These are phyloP conservation scores for Rhabditophanes sp. DNA, from an alignment of 2,888 invertebrate genomes.

Conservation along the genomic window DNA sequence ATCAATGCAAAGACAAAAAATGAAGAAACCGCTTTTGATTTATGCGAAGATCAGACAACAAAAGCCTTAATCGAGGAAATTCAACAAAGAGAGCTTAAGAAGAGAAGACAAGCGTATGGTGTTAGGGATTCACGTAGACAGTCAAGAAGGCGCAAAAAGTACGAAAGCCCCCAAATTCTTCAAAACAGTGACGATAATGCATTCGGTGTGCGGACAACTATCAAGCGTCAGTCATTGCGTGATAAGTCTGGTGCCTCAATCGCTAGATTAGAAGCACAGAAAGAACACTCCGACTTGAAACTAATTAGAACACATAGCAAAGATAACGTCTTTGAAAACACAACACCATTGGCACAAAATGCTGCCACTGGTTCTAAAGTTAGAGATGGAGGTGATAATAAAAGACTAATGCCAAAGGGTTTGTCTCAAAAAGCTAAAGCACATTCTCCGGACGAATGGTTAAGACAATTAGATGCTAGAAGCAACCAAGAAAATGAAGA, in stretches of 20 bases:
- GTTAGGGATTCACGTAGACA: constrained; percentile 30
- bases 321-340: constrained; percentile 16
- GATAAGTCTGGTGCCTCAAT: constrained; percentile 35
- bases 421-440: constrained; percentile 24
- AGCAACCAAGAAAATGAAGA: constrained; percentile 26
- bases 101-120: constrained; percentile 28
- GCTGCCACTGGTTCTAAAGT: neutral
- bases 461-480: constrained; percentile 32
- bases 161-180: constrained; percentile 40
- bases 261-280: constrained; percentile 38
- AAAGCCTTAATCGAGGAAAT: constrained; percentile 29
- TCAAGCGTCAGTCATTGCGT: constrained; percentile 40
- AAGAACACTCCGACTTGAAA: constrained; percentile 36
- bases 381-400: neutral
- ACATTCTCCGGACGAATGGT: constrained; percentile 41
- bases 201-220: constrained; percentile 41
- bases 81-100: constrained; percentile 29
- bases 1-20: constrained; percentile 86
- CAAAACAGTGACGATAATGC: constrained; percentile 26
- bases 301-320: constrained; percentile 26
- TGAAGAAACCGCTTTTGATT: constrained; percentile 75
- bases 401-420: constrained; percentile 10
- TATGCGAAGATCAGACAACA: constrained; percentile 39
- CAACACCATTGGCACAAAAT: constrained; percentile 1
- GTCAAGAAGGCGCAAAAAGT: constrained; percentile 37